phyloP scores from a whole-genome alignment of 2,113 vertebrate genomes.

The Pterocles burchelli region DNA sequence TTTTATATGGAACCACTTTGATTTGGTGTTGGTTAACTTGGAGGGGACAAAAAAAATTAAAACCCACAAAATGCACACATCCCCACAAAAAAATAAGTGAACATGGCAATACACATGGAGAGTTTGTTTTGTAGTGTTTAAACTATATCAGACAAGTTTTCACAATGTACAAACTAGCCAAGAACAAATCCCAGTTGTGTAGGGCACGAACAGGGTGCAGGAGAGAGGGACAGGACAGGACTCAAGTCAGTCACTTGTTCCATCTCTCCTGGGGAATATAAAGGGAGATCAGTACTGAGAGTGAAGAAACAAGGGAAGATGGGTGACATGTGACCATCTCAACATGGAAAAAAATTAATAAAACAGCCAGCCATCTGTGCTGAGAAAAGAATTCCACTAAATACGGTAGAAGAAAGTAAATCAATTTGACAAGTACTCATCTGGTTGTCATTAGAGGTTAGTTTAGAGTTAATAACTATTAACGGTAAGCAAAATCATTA shows the following conservation, averaged over 20 bases:
- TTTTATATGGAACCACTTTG: background rate
- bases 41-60: background rate
- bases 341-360: background rate
- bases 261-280: background rate
- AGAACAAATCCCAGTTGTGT: background rate
- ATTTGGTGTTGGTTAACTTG: background rate
- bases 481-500: background rate
- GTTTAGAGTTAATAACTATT: background rate
- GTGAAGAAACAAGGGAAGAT: background rate
- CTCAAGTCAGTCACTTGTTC: background rate
- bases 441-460: background rate
- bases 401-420: background rate
- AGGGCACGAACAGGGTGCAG: background rate
- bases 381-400: background rate
- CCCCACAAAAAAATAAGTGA: background rate
- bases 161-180: background rate
- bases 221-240: background rate
- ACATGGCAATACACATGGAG: accelerated
- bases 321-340: background rate
- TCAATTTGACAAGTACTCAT: background rate
- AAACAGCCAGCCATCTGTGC: background rate
- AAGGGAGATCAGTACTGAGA: background rate
- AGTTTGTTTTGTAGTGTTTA: background rate
- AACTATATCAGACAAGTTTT: background rate
- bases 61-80: background rate